Conservation (phyloP, 1,140 invertebrate genomes). For the Reticulitermes speratus region DNA sequence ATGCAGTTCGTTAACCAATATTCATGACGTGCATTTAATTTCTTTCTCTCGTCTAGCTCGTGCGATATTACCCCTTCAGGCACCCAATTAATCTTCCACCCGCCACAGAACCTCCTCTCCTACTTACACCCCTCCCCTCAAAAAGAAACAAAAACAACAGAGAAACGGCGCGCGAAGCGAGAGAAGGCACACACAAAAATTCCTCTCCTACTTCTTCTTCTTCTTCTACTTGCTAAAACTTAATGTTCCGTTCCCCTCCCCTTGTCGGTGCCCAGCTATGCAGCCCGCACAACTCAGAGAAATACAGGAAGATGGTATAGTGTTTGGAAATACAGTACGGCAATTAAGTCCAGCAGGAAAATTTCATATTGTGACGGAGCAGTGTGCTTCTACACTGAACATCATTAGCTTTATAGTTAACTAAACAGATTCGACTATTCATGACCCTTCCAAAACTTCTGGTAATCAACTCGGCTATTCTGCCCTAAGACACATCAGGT, state of each 20-base stretch:
- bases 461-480: too few relatives aligned
- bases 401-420: too few relatives aligned
- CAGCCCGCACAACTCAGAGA: neutral
- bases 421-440: too few relatives aligned
- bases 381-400: neutral
- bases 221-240: constrained; percentile 8
- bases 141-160: constrained; percentile 14
- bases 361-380: too few relatives aligned
- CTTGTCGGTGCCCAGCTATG: neutral
- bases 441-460: too few relatives aligned
- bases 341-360: too few relatives aligned
- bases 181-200: constrained; percentile 14
- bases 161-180: constrained; percentile 9
- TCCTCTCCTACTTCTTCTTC: neutral
- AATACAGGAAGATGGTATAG: neutral
- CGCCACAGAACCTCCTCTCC: neutral
- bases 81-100: constrained; percentile 18
- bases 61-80: constrained; percentile 13
- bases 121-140: neutral
- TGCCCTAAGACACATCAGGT: too few relatives aligned
- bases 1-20: constrained; percentile 19
- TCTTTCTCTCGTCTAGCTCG: constrained; percentile 18
- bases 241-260: neutral
- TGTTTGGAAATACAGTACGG: neutral
- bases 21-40: constrained; percentile 8